phyloP scores from a whole-genome alignment of 2,888 invertebrate species.

The Catocala nupta region DNA sequence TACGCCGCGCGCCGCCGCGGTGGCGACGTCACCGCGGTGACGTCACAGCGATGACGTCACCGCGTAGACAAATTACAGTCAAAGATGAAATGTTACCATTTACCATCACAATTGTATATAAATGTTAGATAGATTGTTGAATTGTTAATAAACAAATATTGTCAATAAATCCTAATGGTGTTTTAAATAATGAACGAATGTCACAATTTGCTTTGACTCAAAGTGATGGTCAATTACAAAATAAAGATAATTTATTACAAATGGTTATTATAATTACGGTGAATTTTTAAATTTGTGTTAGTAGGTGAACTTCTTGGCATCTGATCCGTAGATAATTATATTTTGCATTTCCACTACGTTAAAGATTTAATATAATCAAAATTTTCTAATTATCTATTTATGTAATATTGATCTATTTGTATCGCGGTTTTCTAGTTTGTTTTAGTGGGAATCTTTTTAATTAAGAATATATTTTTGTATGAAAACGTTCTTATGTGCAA shows the following conservation, averaged over 20 bases:
- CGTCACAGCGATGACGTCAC: background rate
- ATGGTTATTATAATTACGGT: too few relatives aligned
- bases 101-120: constrained; percentile 78
- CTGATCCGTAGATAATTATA: constrained; percentile 61
- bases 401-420: constrained; percentile 56
- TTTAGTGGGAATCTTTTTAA: constrained; percentile 83
- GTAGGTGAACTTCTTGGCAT: constrained; percentile 68
- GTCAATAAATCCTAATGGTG: constrained; percentile 44
- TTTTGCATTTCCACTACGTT: constrained; percentile 42
- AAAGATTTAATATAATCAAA: constrained; percentile 42
- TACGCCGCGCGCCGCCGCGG: constrained; percentile 16
- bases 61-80: constrained; percentile 51
- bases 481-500: constrained; percentile 84
- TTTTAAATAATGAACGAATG: constrained; percentile 38
- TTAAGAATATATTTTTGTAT: constrained; percentile 87
- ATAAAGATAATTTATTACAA: constrained; percentile 13
- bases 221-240: constrained; percentile 52
- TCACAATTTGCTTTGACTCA: constrained; percentile 51
- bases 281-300: constrained; percentile 33
- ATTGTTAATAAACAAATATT: constrained; percentile 61
- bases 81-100: constrained; percentile 75
- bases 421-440: constrained; percentile 78
- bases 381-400: constrained; percentile 46
- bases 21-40: background rate
- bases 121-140: constrained; percentile 75